Conservation (phyloP, 2,888 invertebrate species). For the Eumacrocentrus americanus region DNA sequence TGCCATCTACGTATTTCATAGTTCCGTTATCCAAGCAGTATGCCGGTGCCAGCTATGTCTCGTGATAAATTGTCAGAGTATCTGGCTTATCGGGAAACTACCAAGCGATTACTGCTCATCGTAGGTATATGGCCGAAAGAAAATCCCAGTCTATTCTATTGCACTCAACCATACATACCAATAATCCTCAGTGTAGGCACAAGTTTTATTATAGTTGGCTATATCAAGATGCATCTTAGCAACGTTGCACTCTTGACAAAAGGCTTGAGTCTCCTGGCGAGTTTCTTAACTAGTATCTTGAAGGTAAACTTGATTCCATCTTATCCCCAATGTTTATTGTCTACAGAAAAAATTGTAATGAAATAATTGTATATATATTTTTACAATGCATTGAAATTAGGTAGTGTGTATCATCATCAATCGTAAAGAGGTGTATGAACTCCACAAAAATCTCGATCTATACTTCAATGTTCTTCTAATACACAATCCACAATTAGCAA, state of each 20-base stretch:
- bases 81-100: not conserved
- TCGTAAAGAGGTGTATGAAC: not conserved
- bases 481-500: not conserved
- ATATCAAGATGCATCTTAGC: conserved; percentile 19
- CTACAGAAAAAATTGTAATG: too few relatives aligned
- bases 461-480: not conserved
- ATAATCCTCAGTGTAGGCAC: not conserved
- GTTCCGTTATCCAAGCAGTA: conserved; percentile 1
- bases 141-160: conserved; percentile 6
- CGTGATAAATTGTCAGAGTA: conserved; percentile 1
- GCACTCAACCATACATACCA: conserved; percentile 1
- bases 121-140: conserved; percentile 13
- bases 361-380: too few relatives aligned
- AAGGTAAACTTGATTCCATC: too few relatives aligned
- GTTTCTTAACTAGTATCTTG: conserved; percentile 21
- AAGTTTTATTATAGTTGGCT: not conserved
- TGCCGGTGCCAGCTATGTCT: not conserved
- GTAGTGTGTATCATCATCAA: not conserved
- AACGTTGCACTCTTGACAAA: conserved; percentile 29
- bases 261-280: conserved; percentile 29
- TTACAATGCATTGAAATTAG: too few relatives aligned
- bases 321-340: too few relatives aligned
- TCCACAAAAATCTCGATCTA: not conserved
- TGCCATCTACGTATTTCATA: conserved; percentile 19
- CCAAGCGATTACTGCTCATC: conserved; percentile 1